Conservation (phyloP, 23 tunicate genomes). For the Styela plicata region DNA sequence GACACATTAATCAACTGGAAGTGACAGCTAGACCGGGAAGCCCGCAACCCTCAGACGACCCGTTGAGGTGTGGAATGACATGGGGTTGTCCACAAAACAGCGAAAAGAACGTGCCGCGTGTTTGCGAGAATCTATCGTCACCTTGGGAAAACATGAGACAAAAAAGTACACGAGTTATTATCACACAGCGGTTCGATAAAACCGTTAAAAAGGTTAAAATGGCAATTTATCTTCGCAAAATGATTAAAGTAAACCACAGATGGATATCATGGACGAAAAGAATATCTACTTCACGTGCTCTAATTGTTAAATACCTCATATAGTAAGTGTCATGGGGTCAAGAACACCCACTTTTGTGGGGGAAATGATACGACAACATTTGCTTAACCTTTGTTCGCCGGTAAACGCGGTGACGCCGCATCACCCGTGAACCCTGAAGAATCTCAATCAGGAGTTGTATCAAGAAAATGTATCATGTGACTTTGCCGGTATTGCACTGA, state of each 20-base stretch:
- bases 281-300: background rate
- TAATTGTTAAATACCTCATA: background rate
- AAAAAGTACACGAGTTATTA: background rate
- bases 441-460: background rate
- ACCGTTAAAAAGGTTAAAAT: background rate
- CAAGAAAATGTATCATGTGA: background rate
- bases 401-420: background rate
- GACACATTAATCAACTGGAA: background rate
- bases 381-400: background rate
- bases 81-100: constrained; percentile 5
- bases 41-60: constrained; percentile 14
- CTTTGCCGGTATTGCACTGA: background rate
- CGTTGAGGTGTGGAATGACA: constrained; percentile 5
- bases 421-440: background rate
- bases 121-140: constrained; percentile 1
- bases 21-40: constrained; percentile 5
- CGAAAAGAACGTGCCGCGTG: background rate
- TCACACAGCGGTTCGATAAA: background rate
- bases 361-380: constrained; percentile 7
- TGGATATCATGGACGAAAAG: background rate
- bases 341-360: constrained; percentile 13
- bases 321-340: background rate
- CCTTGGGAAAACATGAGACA: background rate
- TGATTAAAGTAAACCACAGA: background rate
- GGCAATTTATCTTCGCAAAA: background rate